These are phyloP conservation scores for Acanthaster planci DNA, from an alignment of 35 echinoderm and acorn worm species.

Conservation along the genomic window DNA sequence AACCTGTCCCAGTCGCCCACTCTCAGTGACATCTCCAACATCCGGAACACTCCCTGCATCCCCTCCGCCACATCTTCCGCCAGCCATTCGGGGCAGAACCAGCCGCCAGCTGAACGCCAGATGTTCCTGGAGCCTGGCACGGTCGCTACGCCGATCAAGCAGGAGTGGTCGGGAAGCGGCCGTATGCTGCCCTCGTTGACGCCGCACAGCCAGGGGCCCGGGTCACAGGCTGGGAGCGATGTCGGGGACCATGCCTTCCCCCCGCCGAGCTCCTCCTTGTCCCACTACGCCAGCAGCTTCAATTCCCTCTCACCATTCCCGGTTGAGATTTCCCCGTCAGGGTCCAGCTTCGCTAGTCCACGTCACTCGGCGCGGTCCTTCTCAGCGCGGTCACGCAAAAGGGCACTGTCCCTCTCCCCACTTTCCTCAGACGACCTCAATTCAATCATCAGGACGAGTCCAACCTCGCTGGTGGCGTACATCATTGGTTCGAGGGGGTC, in stretches of 20 bases:
- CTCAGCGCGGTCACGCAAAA: constrained; percentile 77
- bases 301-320: constrained; percentile 98
- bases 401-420: constrained; percentile 87
- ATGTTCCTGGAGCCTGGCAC: constrained; percentile 57
- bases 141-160: constrained; percentile 62
- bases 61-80: background rate
- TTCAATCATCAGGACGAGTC: constrained; percentile 91
- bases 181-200: constrained; percentile 53
- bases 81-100: constrained; percentile 32
- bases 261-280: constrained; percentile 93
- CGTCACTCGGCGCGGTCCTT: constrained; percentile 87
- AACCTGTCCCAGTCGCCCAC: constrained; percentile 61
- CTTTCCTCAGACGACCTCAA: constrained; percentile 91
- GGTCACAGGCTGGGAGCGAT: constrained; percentile 91
- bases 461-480: constrained; percentile 94
- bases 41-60: constrained; percentile 68
- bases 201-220: constrained; percentile 59
- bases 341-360: constrained; percentile 99
- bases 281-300: constrained; percentile 92
- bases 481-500: constrained; percentile 94
- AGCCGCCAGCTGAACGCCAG: constrained; percentile 39
- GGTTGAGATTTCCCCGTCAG: constrained; percentile 86
- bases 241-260: constrained; percentile 84
- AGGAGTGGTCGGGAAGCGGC: constrained; percentile 57
- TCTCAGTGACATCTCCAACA: constrained; percentile 90